Evolutionary conservation across 2,888 invertebrate species (phyloP), one percentile per base, ranked within the genome.

Genomic region (Callosobruchus maculatus): DNA sequence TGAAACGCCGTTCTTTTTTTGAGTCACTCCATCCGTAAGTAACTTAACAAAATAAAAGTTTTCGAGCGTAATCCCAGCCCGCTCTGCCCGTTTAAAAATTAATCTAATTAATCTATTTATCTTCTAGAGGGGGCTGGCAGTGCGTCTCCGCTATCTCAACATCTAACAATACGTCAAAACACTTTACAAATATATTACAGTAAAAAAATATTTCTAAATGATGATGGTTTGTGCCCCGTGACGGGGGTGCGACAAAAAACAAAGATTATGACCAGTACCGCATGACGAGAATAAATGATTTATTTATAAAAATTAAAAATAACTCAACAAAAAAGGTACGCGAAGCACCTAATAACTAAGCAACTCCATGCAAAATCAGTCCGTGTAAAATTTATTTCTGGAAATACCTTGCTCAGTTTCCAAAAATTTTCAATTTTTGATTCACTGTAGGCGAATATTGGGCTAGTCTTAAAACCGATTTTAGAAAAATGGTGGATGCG

Each of bases 241-340:
- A 0, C 72, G 73, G 20, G 26, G 67, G 2, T 68, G 67, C 70
- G 72, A 74, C 74, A 79, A 80, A 79, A 78, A 81, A 81, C 81
- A 79, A 80, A 78, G 73, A 73, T 77, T 78, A 81, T 86, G 86
- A 86, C 87, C 86, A 87, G 87, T 85, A 86, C 86, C 87, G 83
- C 81, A 84, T 86, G 86, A 86, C 86, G 85, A 86, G 85, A 85
- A 85, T 84, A 82, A 81, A 82, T 83, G 83, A 81, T 84, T 78
- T 80, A 81, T 80, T 80, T 82, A 82, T 81, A 82, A 82, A 82
- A 82, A 83, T 81, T 83, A 83, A 81, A 83, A 84, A 83, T 82
- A 82, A 83, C 80, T 82, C 83, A 83, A 83, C 82, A 83, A 84
- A 49, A 49, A 81, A 85, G 84, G 84, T 85, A 85, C 85, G 80